phyloP scores from a whole-genome alignment of 2,113 vertebrate genomes.

The Pachycephala philippinensis region DNA sequence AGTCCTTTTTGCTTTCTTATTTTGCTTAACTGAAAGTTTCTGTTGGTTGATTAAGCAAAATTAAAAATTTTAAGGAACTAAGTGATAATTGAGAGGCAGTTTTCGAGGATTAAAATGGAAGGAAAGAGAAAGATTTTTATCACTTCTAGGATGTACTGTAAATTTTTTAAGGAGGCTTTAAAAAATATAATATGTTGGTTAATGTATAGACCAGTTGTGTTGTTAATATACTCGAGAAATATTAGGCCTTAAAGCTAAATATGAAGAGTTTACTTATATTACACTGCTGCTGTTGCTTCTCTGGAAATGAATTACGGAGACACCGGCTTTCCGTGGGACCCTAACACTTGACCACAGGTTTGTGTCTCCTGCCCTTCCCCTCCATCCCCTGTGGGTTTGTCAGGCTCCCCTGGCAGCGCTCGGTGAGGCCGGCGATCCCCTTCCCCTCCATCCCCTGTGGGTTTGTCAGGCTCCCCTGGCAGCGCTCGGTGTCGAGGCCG shows the following conservation, averaged over 20 bases:
- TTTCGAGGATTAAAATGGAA: not conserved
- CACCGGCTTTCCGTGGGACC: not conserved
- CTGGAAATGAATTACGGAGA: not conserved
- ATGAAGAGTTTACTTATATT: constrained; percentile 3
- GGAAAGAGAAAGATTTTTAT: constrained; percentile 2
- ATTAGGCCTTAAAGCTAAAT: constrained; percentile 39
- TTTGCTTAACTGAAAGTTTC: not conserved
- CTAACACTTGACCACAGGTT: not conserved
- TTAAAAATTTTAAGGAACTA: not conserved
- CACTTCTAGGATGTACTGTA: constrained; percentile 25
- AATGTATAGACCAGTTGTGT: not conserved
- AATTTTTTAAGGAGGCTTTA: constrained; percentile 41
- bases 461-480: no score
- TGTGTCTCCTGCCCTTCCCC: not conserved
- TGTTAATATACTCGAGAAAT: not conserved
- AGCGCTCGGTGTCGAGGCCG: no score
- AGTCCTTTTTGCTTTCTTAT: not conserved
- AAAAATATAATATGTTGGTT: not conserved
- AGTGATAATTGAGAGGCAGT: not conserved
- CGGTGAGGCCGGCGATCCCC: not conserved
- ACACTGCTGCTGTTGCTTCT: not conserved
- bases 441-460: no score
- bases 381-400: not conserved
- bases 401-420: not conserved
- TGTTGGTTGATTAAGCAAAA: not conserved